Conservation (phyloP, 2,888 invertebrate species). For the Altica lythri region DNA sequence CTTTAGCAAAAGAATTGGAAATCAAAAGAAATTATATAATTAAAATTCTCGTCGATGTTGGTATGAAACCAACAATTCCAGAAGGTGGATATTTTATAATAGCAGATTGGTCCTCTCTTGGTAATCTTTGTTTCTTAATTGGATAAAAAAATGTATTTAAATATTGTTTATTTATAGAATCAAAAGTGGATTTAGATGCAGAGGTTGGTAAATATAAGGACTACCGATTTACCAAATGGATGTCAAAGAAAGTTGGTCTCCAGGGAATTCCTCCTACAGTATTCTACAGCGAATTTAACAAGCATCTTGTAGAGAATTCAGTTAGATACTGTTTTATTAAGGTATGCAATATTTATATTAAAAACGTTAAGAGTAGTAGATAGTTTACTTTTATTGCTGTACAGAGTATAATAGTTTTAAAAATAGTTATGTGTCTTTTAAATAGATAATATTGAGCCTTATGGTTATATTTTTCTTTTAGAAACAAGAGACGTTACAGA, state of each 20-base stretch:
- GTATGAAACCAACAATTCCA: constrained; percentile 89
- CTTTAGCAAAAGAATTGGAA: constrained; percentile 73
- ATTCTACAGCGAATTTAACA: constrained; percentile 84
- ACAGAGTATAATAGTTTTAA: background rate
- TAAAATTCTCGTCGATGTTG: constrained; percentile 74
- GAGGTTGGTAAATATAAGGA: constrained; percentile 79
- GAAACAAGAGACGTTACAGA: constrained; percentile 74
- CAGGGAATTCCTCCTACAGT: constrained; percentile 94
- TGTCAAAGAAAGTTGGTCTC: constrained; percentile 89
- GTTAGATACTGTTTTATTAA: constrained; percentile 95
- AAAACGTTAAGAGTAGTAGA: background rate
- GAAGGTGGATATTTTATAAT: constrained; percentile 98
- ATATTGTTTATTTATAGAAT: too few species aligned
- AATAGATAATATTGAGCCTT: background rate
- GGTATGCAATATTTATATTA: constrained; percentile 56
- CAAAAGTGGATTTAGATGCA: constrained; percentile 69
- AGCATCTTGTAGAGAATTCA: constrained; percentile 79
- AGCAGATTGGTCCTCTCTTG: constrained; percentile 85
- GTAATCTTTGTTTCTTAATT: too few species aligned
- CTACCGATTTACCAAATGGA: constrained; percentile 94
- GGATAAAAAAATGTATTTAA: too few species aligned
- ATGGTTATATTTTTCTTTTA: constrained; percentile 55
- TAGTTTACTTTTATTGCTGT: background rate
- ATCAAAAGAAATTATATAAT: constrained; percentile 81
- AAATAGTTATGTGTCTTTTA: background rate